These are phyloP conservation scores for Channa striata DNA, from an alignment of 2,797 vertebrate species.

Conservation along the genomic window DNA sequence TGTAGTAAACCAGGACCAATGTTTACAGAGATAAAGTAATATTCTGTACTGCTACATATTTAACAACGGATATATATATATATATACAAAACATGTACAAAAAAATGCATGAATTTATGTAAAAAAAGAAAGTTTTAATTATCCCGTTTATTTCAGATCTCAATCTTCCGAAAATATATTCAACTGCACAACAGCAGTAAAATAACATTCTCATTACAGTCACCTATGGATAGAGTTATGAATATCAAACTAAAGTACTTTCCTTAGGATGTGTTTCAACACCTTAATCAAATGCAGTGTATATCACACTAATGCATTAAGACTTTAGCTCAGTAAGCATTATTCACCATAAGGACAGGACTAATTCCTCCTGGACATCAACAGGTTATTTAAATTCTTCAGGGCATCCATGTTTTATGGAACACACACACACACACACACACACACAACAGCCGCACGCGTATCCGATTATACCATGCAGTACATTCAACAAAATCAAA, in stretches of 20 bases:
- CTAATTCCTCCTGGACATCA: constrained; percentile 48
- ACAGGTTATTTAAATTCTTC: not conserved
- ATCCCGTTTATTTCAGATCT: not conserved
- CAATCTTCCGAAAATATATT: not conserved
- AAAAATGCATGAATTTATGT: not conserved
- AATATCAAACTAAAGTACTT: not conserved
- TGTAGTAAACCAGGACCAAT: constrained; percentile 14
- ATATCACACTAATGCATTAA: constrained; percentile 30
- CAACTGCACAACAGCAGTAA: not conserved
- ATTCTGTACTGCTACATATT: not conserved
- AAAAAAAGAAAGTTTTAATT: not conserved
- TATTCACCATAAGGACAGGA: constrained; percentile 29
- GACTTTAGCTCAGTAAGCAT: constrained; percentile 15
- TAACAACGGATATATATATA: not conserved
- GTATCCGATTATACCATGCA: constrained; percentile 78
- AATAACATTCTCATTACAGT: not conserved
- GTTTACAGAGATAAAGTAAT: not conserved
- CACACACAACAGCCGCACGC: constrained; percentile 39
- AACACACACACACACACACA: constrained; percentile 15
- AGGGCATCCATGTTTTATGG: not conserved
- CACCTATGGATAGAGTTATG: not conserved
- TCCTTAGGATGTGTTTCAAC: constrained; percentile 4
- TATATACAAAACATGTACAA: not conserved
- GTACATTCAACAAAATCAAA: constrained; percentile 81
- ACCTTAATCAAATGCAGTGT: constrained; percentile 23